Percentiles rank a stretch among this genome's conserved stretches.
Evolutionary conservation across 2,888 invertebrate species (phyloP).

Genomic region (Catotricha subobsoleta): DNA sequence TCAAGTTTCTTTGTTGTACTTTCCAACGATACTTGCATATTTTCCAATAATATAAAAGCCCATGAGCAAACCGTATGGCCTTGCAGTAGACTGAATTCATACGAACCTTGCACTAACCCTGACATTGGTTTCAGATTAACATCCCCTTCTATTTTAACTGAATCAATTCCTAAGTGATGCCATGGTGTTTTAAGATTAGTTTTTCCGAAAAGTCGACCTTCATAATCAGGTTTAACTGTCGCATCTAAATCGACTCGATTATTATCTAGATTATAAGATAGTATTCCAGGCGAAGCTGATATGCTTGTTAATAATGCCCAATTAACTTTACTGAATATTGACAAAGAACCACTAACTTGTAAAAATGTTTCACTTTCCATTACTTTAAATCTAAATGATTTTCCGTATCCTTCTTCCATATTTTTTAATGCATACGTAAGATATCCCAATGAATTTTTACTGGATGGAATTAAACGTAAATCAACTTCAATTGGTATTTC

Average conservation of each 20-base stretch:
- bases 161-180: slow-evolving; percentile 24
- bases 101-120: slow-evolving; percentile 24
- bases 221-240: slow-evolving; percentile 16
- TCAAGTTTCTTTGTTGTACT: slow-evolving; percentile 19
- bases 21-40: slow-evolving; percentile 32
- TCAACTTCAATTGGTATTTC: slow-evolving; percentile 27
- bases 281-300: slow-evolving; percentile 19
- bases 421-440: slow-evolving; percentile 22
- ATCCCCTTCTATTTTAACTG: slow-evolving; percentile 19
- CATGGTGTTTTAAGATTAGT: slow-evolving; percentile 24
- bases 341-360: slow-evolving; percentile 27
- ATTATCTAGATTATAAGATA: slow-evolving; percentile 16
- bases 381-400: slow-evolving; percentile 22
- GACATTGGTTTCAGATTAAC: slow-evolving; percentile 17
- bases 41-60: slow-evolving; percentile 34
- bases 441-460: slow-evolving; percentile 26
- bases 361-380: slow-evolving; percentile 30
- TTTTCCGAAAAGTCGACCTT: slow-evolving; percentile 17
- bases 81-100: slow-evolving; percentile 28
- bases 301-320: slow-evolving; percentile 29
- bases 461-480: slow-evolving; percentile 28
- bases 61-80: slow-evolving; percentile 32
- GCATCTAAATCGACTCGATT: slow-evolving; percentile 22
- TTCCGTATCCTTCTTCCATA: slow-evolving; percentile 16
- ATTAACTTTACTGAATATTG: slow-evolving; percentile 22